Percentiles rank a stretch among this genome's conserved stretches.
phyloP scores from a whole-genome alignment of 1,140 invertebrate species.

The Orius insidiosus region DNA sequence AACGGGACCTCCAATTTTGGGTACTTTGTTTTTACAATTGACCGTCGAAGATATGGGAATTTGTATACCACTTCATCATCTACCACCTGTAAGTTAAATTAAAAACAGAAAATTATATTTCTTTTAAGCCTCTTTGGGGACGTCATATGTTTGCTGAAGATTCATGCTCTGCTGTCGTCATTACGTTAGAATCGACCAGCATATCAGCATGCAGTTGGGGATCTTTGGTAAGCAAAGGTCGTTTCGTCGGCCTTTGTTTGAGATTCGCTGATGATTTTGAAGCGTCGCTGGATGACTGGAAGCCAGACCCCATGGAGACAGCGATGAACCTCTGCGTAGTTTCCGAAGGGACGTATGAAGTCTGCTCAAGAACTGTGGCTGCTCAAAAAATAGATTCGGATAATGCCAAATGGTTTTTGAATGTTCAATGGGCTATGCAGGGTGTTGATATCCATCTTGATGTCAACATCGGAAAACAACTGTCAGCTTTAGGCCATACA shows the following conservation, averaged over 20 bases:
- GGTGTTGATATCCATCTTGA: slow-evolving; percentile 94
- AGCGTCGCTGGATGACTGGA: slow-evolving; percentile 91
- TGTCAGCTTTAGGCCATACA: slow-evolving; percentile 83
- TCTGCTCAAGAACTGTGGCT: slow-evolving; percentile 75
- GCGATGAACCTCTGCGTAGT: slow-evolving; percentile 92
- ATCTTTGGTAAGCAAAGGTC: slow-evolving; percentile 55
- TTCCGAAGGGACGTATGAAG: slow-evolving; percentile 94
- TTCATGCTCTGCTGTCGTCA: slow-evolving; percentile 74
- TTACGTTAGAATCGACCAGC: slow-evolving; percentile 85
- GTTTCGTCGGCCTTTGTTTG: slow-evolving; percentile 71
- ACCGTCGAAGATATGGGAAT: slow-evolving; percentile 95
- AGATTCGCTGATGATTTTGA: slow-evolving; percentile 95
- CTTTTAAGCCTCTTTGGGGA: slow-evolving; percentile 29
- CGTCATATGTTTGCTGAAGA: slow-evolving; percentile 52
- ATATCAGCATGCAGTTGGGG: slow-evolving; percentile 71
- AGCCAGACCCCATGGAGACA: slow-evolving; percentile 63
- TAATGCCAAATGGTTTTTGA: slow-evolving; percentile 96
- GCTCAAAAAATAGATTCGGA: slow-evolving; percentile 48
- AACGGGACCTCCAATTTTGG: slow-evolving; percentile 54
- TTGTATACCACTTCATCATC: slow-evolving; percentile 72
- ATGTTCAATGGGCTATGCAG: slow-evolving; percentile 98
- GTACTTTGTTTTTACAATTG: slow-evolving; percentile 81
- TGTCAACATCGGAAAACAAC: slow-evolving; percentile 87
- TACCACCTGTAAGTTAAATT: slow-evolving; percentile 36
- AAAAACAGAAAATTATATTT: slow-evolving; percentile 9